These are phyloP conservation scores for Yponomeuta malinellus DNA, from an alignment of 2,888 invertebrate species.

Conservation along the genomic window DNA sequence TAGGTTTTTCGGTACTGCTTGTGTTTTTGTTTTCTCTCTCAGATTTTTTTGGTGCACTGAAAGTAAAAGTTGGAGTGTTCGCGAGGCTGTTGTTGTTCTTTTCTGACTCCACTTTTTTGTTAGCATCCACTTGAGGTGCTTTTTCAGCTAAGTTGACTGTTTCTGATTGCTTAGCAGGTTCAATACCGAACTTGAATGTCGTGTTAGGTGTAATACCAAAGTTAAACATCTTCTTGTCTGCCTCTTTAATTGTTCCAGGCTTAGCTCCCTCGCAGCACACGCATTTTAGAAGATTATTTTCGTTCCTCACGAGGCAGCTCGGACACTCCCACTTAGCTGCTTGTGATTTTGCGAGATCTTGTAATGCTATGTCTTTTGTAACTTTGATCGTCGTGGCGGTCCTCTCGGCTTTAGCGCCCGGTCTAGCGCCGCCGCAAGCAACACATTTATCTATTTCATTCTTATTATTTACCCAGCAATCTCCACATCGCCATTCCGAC, in stretches of 20 bases:
- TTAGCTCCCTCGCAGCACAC: constrained; percentile 48
- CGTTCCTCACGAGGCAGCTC: constrained; percentile 51
- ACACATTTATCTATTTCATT: constrained; percentile 1
- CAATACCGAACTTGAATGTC: constrained; percentile 56
- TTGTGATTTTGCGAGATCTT: constrained; percentile 25
- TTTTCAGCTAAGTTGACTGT: constrained; percentile 29
- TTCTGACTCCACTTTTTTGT: constrained; percentile 37
- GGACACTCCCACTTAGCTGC: constrained; percentile 53
- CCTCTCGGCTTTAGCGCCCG: constrained; percentile 24
- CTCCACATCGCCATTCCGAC: constrained; percentile 10
- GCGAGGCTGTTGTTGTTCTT: constrained; percentile 51
- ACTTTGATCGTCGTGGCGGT: not conserved
- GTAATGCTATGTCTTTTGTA: not conserved
- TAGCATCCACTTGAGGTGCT: constrained; percentile 19
- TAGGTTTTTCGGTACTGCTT: constrained; percentile 20
- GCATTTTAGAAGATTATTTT: constrained; percentile 39
- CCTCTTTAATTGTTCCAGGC: constrained; percentile 28
- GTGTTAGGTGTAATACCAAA: constrained; percentile 36
- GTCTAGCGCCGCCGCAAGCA: constrained; percentile 30
- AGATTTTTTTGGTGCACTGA: constrained; percentile 36
- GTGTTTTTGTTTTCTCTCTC: constrained; percentile 23
- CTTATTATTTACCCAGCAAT: constrained; percentile 13
- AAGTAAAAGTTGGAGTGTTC: constrained; percentile 39
- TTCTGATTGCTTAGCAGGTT: constrained; percentile 24
- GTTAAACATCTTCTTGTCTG: constrained; percentile 35